A percentile compares a stretch with the other conserved stretches of the same genome.
phyloP scores from a whole-genome alignment of 2,888 invertebrate genomes.

The Caenorhabditis drosophilae region DNA sequence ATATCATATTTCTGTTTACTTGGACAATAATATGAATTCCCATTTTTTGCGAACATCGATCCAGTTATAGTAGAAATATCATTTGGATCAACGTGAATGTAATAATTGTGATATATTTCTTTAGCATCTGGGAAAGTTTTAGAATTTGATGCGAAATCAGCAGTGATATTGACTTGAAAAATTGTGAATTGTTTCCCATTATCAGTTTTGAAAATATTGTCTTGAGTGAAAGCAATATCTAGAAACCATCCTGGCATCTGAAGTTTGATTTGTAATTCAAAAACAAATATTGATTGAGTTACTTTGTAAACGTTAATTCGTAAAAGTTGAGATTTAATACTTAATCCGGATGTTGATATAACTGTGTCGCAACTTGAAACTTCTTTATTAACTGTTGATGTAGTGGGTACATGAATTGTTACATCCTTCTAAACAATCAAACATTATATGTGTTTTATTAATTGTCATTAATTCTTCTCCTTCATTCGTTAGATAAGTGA shows the following conservation, averaged over 20 bases:
- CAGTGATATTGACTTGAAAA: conserved; percentile 42
- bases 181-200: conserved; percentile 32
- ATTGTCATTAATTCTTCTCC: no score
- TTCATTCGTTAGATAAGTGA: conserved; percentile 36
- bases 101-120: conserved; percentile 5
- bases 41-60: conserved; percentile 30
- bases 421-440: conserved; percentile 26
- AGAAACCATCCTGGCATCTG: conserved; percentile 34
- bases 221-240: conserved; percentile 33
- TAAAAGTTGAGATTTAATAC: conserved; percentile 15
- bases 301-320: conserved; percentile 27
- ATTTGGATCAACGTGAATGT: conserved; percentile 19
- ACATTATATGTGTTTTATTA: no score
- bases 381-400: conserved; percentile 15
- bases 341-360: conserved; percentile 10
- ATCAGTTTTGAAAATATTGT: conserved; percentile 32
- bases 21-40: conserved; percentile 42
- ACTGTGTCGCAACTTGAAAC: conserved; percentile 17
- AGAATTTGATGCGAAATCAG: conserved; percentile 39
- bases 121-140: conserved; percentile 32
- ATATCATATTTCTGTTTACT: conserved; percentile 47
- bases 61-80: conserved; percentile 18
- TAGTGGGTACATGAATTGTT: conserved; percentile 25
- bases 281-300: background rate
- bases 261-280: conserved; percentile 2